Evolutionary conservation across 2,888 invertebrate species (phyloP), one percentile per base, ranked within the genome.

Genomic region (Aphodius granarius): DNA sequence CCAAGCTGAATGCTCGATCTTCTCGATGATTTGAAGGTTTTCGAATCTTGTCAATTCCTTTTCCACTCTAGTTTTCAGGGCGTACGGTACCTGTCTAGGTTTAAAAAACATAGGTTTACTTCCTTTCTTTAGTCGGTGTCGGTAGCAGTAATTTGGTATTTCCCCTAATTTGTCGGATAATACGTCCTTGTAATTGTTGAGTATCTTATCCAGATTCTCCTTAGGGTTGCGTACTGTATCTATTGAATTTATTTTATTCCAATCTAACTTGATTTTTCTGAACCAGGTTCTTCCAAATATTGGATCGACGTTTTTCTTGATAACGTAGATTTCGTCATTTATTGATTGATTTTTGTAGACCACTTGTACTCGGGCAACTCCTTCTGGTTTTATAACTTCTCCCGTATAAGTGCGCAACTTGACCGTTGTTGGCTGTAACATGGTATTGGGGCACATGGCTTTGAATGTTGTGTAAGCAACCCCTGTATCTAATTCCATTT

Each of bases 401-500:
- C 65, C 73, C 2, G 73, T 73, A n/a, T 73, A 74, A 13, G 63
- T 70, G 5, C 63, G 43, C 63, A 74, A 70, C 21, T 74, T 43
- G 17, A 62, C 20, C 9, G 19, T 2, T 17, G 70, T 74, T 9
- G 74, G 62, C 70, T 70, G 6, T 20, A 74, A 16, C 17, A 9
- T 64, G 19, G 9, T 66, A 62, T 9, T 22, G 5, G 73, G 22
- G 17, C 73, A 73, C 9, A 65, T 13, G 0, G 64, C 65, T 18
- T 65, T 18, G 22, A 73, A 73, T 66, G 19, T n/a, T 65, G 6
- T 9, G 13, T 23, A n/a, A 5, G 73, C 73, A 0, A 63, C 73
- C 5, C 68, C 68, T 62, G 73, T 73, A 19, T 73, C 21, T 0
- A 73, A 66, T 68, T 73, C 68, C 73, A 73, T 73, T 4, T 73